Evolutionary conservation across 2,113 vertebrate species (phyloP).

Genomic region (Lamprologus lemairii): DNA sequence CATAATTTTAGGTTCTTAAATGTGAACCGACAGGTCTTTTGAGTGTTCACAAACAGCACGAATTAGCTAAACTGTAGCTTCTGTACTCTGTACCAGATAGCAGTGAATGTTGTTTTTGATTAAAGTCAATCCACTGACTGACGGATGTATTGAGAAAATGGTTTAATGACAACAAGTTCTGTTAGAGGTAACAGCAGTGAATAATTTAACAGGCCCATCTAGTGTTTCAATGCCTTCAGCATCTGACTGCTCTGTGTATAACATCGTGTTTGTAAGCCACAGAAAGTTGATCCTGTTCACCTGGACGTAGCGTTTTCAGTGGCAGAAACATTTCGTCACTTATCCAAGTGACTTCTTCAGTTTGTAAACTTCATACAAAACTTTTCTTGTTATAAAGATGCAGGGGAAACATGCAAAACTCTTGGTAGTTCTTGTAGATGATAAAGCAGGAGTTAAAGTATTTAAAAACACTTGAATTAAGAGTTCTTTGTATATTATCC

Average conservation of each 20-base stretch:
- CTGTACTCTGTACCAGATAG: not conserved
- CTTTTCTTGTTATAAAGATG: not conserved
- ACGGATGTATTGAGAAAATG: not conserved
- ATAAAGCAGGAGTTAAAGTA: not conserved
- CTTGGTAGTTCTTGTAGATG: not conserved
- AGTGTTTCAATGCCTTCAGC: conserved; percentile 39
- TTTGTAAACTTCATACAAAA: not conserved
- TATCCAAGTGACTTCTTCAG: not conserved
- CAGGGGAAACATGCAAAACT: not conserved
- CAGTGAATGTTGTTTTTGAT: not conserved
- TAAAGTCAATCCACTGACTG: not conserved
- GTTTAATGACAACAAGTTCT: not conserved
- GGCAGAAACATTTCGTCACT: not conserved
- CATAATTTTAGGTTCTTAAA: not conserved
- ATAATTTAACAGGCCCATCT: conserved; percentile 56
- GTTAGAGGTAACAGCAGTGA: conserved; percentile 20
- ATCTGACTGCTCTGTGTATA: conserved; percentile 1
- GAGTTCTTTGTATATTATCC: not conserved
- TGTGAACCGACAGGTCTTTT: not conserved
- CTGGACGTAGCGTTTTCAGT: not conserved
- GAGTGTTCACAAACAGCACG: not conserved
- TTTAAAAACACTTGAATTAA: not conserved
- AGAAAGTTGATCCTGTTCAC: not conserved
- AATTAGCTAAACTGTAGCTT: not conserved
- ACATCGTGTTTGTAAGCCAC: conserved; percentile 1